phyloP scores from a whole-genome alignment of 2,113 vertebrate genomes.

The Riparia riparia region DNA sequence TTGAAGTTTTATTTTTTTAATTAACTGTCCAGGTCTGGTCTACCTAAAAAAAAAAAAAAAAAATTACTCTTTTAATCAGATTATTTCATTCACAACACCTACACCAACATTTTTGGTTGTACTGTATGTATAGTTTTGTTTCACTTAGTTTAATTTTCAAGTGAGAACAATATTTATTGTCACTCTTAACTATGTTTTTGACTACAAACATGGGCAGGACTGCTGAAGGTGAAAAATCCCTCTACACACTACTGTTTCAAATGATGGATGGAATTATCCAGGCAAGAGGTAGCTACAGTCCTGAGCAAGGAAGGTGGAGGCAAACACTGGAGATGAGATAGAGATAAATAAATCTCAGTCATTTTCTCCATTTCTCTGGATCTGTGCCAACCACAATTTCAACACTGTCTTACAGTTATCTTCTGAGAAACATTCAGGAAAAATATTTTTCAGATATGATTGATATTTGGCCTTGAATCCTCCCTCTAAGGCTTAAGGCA shows the following conservation, averaged over 20 bases:
- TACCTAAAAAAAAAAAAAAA: neutral
- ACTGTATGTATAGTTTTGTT: accelerated
- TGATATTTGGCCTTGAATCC: neutral
- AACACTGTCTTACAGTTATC: neutral
- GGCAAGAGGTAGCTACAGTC: neutral
- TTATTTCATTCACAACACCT: neutral
- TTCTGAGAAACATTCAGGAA: neutral
- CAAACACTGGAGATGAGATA: neutral
- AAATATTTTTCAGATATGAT: neutral
- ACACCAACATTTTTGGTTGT: neutral
- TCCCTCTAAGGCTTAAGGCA: neutral
- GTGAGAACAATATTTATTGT: neutral
- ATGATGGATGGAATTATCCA: neutral
- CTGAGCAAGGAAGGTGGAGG: neutral
- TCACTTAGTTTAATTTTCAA: neutral
- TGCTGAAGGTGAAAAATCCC: neutral
- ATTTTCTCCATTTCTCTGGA: neutral
- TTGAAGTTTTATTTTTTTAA: neutral
- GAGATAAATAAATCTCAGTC: neutral
- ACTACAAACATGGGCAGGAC: neutral
- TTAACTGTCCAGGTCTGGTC: accelerated
- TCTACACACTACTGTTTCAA: neutral
- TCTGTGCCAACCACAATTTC: neutral
- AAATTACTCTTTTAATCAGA: neutral
- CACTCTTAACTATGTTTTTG: neutral